Evolutionary conservation across 2,797 vertebrate species (phyloP).

Genomic region (Urocyon cinereoargenteus): DNA sequence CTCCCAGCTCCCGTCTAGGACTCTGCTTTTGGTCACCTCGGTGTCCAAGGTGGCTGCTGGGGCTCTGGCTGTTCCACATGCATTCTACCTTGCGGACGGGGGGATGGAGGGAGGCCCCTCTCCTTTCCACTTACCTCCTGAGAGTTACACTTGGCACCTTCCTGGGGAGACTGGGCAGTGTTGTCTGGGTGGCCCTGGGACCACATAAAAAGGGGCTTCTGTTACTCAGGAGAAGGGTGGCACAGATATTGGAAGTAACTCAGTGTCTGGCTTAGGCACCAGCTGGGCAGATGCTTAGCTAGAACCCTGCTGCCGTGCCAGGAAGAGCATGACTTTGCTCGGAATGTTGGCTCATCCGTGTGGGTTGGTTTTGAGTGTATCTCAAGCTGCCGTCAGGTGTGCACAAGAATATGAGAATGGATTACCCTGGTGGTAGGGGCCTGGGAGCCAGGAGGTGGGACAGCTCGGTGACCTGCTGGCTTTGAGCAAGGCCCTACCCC

Average conservation of each 20-base stretch:
- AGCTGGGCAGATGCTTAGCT: background rate
- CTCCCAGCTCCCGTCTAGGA: background rate
- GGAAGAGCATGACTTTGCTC: background rate
- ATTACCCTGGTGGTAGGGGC: accelerated
- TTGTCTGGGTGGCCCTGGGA: background rate
- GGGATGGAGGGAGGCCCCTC: background rate
- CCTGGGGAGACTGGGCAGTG: background rate
- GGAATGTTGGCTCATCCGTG: background rate
- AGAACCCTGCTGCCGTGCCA: background rate
- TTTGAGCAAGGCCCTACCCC: background rate
- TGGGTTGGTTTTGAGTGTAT: background rate
- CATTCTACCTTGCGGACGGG: background rate
- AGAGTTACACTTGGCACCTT: background rate
- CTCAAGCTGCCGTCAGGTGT: background rate
- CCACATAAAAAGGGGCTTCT: background rate
- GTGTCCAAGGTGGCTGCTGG: background rate
- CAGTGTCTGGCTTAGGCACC: too few relatives aligned
- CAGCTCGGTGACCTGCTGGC: background rate
- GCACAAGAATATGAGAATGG: background rate
- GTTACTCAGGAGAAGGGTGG: background rate
- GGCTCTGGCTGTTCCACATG: background rate
- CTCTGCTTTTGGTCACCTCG: background rate
- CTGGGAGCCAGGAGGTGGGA: background rate
- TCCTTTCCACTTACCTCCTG: background rate
- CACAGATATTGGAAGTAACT: background rate